Evolutionary conservation across 1,140 invertebrate species (phyloP), one percentile per base, ranked within the genome.

Genomic region (Nasonia giraulti): DNA sequence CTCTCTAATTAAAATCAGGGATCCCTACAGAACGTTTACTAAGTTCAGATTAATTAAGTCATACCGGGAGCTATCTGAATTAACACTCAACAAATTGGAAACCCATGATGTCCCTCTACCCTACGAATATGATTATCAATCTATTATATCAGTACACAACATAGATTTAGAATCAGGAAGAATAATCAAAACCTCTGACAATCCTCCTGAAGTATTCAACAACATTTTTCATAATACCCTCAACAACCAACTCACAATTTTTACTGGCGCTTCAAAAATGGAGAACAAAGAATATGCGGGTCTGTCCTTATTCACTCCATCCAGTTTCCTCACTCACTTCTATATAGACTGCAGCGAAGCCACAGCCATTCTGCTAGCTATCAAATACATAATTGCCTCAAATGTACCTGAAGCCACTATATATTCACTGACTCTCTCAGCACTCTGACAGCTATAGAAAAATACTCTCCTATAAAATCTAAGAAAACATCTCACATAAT

Each of bases 261-360:
- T 27, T 44, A 62, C 76, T 4, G 23, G 31, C 31, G 50, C 14
- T 17, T 78, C 76, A 4, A 78, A 78, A 31, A 12, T 62, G 11
- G 14, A 27, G 10, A 31, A 78, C n/a, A 20, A 12, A 6, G 11
- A 62, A 6, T 17, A 11, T 33, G 37, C 10, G 12, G 76, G 76
- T 11, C 14, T 55, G 23, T 17, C 76, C 14, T 8, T 78, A 40
- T 62, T 14, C 14, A 23, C 8, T 11, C 23, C 23, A 3, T 10
- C 20, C 3, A 33, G n/a, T 78, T 62, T 5, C 1, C 47, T 0
- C 20, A 23, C 0, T 3, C 23, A 50, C 76, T 17, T 78, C 76
- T 12, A 78, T 78, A 0, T 78, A 55, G 17, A 78, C 44, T 27
- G 76, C 47, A 62, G 50, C 23, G 23, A 78, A 62, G 76, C 76